A percentile compares a stretch with the other conserved stretches of the same genome.
Conservation (phyloP, 2,113 vertebrate species). For the Pungitius pungitius region DNA sequence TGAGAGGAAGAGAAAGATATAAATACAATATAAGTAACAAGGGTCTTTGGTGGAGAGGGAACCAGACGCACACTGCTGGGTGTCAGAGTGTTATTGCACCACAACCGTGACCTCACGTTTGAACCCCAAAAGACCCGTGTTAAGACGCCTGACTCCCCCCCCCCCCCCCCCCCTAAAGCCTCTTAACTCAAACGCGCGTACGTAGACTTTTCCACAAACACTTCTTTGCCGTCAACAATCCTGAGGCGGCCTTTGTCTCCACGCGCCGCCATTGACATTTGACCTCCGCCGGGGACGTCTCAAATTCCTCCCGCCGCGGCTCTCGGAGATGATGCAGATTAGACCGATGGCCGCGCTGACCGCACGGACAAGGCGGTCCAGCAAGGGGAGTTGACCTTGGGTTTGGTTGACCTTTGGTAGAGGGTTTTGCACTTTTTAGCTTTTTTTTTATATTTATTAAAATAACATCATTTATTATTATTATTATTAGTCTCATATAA, state of each 20-base stretch:
- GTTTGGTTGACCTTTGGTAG: neutral
- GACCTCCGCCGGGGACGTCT: constrained; percentile 68
- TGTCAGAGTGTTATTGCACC: constrained; percentile 15
- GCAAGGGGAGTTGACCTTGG: constrained; percentile 41
- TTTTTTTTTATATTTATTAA: no score
- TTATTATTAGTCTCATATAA: no score
- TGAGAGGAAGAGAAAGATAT: constrained; percentile 16
- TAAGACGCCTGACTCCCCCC: neutral
- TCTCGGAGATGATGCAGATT: constrained; percentile 66
- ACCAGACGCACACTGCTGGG: neutral
- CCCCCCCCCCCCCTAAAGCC: no score
- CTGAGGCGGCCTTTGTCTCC: constrained; percentile 23
- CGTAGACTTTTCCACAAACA: constrained; percentile 3
- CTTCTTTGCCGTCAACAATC: constrained; percentile 20
- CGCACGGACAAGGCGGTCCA: constrained; percentile 61
- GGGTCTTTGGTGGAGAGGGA: constrained; percentile 5
- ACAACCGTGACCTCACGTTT: constrained; percentile 34
- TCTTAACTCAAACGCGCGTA: constrained; percentile 7
- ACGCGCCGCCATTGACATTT: constrained; percentile 43
- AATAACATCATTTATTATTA: no score
- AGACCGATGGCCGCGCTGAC: constrained; percentile 49
- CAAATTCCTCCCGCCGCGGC: constrained; percentile 36
- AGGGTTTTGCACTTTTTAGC: constrained; percentile 3
- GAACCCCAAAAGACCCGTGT: constrained; percentile 14
- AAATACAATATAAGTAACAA: constrained; percentile 24